Evolutionary conservation across 1,140 invertebrate species (phyloP).

Genomic region (Bombyx mori): DNA sequence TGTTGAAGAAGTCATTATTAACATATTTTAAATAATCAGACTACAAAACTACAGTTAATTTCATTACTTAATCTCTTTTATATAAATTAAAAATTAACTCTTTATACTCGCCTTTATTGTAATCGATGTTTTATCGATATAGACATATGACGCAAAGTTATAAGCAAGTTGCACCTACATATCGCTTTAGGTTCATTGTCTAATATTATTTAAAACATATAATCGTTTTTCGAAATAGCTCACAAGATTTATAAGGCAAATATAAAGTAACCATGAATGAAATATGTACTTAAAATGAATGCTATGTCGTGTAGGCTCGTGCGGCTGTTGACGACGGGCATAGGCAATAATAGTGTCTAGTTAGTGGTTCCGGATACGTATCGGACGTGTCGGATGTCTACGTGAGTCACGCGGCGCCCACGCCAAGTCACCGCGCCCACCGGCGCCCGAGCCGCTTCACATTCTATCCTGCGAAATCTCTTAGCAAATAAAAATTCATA

Average conservation of each 20-base stretch:
- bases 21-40: no score
- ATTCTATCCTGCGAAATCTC: slow-evolving; percentile 8
- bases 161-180: no score
- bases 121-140: no score
- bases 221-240: no score
- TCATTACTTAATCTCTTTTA: no score
- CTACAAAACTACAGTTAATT: background rate
- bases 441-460: slow-evolving; percentile 35
- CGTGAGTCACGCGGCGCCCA: slow-evolving; percentile 65
- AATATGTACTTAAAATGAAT: slow-evolving; percentile 45
- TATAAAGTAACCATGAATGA: slow-evolving; percentile 9
- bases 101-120: no score
- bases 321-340: slow-evolving; percentile 44
- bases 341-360: slow-evolving; percentile 49
- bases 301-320: slow-evolving; percentile 49
- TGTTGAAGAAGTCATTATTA: background rate
- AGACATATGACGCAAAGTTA: no score
- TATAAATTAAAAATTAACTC: no score
- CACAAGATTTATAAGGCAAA: no score
- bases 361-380: slow-evolving; percentile 69
- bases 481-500: no score
- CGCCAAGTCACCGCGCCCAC: slow-evolving; percentile 36
- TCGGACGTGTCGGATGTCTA: slow-evolving; percentile 68
- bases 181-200: no score
- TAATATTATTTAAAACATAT: no score